Evolutionary conservation across 2,888 invertebrate species (phyloP).

Genomic region (Nephrotoma flavescens): DNA sequence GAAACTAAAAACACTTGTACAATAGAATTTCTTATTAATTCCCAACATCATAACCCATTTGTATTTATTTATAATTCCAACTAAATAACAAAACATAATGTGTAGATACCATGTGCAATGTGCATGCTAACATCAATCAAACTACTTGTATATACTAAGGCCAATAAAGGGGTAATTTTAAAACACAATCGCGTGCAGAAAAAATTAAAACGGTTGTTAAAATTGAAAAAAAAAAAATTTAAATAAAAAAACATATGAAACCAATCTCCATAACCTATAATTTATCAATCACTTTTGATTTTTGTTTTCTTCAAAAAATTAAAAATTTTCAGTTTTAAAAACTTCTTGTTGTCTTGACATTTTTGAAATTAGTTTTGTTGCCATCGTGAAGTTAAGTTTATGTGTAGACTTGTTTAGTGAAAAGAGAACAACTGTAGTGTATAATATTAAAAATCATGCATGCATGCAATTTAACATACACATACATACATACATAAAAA

Average conservation of each 20-base stretch:
- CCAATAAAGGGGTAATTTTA: not conserved
- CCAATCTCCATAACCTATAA: not conserved
- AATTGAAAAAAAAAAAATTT: not conserved
- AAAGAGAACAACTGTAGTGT: not conserved
- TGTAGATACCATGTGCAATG: not conserved
- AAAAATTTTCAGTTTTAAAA: not conserved
- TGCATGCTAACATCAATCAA: not conserved
- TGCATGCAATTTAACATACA: not conserved
- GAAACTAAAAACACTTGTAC: no score
- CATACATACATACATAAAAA: not conserved
- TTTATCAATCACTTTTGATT: not conserved
- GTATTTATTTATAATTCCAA: no score
- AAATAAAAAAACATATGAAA: not conserved
- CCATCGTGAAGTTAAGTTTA: not conserved
- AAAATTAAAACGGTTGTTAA: not conserved
- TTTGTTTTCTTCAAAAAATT: not conserved
- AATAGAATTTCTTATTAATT: no score
- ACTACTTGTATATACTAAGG: not conserved
- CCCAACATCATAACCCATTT: no score
- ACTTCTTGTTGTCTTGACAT: not conserved
- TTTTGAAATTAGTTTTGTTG: not conserved
- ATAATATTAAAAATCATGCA: not conserved
- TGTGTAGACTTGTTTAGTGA: not conserved
- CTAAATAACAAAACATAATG: not conserved
- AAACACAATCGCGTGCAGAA: not conserved